Base-by-base conservation (phyloP, 1,140 invertebrate species). In the Geopemphigus sp. region DNA sequence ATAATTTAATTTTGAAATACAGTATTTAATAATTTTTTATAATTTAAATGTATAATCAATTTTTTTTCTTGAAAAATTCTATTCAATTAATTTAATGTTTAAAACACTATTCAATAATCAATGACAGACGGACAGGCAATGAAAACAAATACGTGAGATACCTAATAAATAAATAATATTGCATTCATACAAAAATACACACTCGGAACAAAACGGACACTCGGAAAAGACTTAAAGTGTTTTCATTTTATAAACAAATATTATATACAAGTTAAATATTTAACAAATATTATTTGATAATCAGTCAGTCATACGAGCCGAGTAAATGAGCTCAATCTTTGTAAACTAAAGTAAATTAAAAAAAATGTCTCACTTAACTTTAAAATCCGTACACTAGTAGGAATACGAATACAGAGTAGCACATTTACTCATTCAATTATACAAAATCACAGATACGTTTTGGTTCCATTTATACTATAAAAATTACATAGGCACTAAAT, bases 131-230 rank as follows among this genome's bases (percentile, higher is more conserved):
- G 39, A 78, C 74, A 78, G 74, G 39, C 74, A 78, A 61, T 78
- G 45, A 61, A 78, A 78, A 78, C 57, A 47, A 78, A 61, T 78
- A 76, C 39, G 24, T 39, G 32, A 61, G 39, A 50, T 59, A 59
- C 74, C 74, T 78, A 78, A 61, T 76, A 61, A 78, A 78, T 78
- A 78, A 78, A 78, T 63, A 78, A 63, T 78, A 47, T 59, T 63
- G 74, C 74, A 78, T 78, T 78, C 74, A 78, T 78, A 78, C 74
- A 78, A 78, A 78, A 78, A 78, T 78, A 78, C 74, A n/a, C 74
- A 78, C 57, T 61, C 57, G 39, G 74, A 78, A 78, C 74, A 78
- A 78, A 78, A 61, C 74, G 56, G 74, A 78, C 74, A 78, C 26
- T 78, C 74, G 11, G 74, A 78, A 61, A 78, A 57, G 61, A 39